Evolutionary conservation across 2,113 vertebrate genomes (phyloP), one percentile per base, ranked within the genome.

Genomic region (Epinephelus fuscoguttatus): DNA sequence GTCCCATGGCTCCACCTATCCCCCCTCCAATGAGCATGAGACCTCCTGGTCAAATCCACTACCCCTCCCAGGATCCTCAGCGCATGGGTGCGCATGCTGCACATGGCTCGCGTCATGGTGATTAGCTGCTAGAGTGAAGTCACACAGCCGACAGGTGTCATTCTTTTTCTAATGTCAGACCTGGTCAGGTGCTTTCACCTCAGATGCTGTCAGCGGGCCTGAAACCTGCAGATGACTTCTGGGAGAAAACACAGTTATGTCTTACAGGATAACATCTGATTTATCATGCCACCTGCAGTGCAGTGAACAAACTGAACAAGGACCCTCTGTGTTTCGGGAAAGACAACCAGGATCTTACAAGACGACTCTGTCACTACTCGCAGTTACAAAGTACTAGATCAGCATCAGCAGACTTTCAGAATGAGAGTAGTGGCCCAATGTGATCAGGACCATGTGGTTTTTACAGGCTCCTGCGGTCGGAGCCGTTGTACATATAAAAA

Each of bases 21-120:
- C 95, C 95, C 17, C 97, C 97, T 0, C 96, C 97, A 63, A 97
- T 97, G 86, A 96, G 97, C 91, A 96, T 99, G 96, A 96, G 97
- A 91, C 97, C 98, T 61, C 97, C 97, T 3, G 97, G 97, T 77
- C 97, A 97, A 91, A 98, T 99, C 89, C 98, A 99, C 89, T 99
- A 98, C 75, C 98, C 98, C 0, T 99, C 98, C 85, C 97, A 99
- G 94, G 98, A 99, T 88, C 97, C 98, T 80, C 97, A 98, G 93
- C 95, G 97, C 84, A 99, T 99, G 97, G 98, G 97, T 2, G 98
- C 97, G 66, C 98, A 98, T 2, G 96, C 97, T 1, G 96, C 97
- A 30, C 94, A 93, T 1, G 92, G 90, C 0, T 93, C 96, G 19
- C 97, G 97, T 55, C 97, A 97, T 80, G 96, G 94, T 57, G 97